phyloP scores from a whole-genome alignment of 2,888 invertebrate species.

The Drosophila anomalata region DNA sequence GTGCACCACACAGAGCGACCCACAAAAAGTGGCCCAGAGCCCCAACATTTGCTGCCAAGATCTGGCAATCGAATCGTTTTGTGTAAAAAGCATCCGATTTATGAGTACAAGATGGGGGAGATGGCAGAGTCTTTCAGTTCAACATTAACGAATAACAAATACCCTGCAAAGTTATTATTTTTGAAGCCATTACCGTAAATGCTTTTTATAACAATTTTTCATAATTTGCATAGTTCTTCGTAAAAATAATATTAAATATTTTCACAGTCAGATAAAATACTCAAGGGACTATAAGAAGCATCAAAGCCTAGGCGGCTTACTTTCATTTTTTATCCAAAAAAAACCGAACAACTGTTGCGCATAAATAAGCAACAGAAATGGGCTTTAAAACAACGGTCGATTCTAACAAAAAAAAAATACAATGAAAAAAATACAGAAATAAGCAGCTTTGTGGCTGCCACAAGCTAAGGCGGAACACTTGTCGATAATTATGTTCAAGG shows the following conservation, averaged over 20 bases:
- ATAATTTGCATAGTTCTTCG: no score
- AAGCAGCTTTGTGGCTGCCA: conserved; percentile 33
- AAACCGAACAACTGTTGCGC: conserved; percentile 70
- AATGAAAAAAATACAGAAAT: conserved; percentile 35
- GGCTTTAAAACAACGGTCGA: conserved; percentile 38
- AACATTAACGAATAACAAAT: conserved; percentile 8
- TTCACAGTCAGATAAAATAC: neutral
- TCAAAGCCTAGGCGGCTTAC: conserved; percentile 21
- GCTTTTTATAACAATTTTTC: no score
- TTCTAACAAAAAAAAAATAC: neutral
- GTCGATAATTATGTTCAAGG: conserved; percentile 56
- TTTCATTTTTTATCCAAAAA: conserved; percentile 25
- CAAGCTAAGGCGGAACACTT: conserved; percentile 27
- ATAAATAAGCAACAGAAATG: conserved; percentile 61
- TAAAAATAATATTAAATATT: no score
- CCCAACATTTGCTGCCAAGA: conserved; percentile 30
- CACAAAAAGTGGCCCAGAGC: conserved; percentile 56
- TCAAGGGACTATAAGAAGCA: conserved; percentile 34
- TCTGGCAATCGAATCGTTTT: conserved; percentile 46
- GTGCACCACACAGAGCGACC: conserved; percentile 50
- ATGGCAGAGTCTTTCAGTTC: neutral
- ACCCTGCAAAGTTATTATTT: conserved; percentile 18
- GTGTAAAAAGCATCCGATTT: conserved; percentile 62
- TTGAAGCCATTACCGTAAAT: no score
- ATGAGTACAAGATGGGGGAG: conserved; percentile 22